A percentile compares a stretch with the other conserved stretches of the same genome.
Evolutionary conservation across 2,113 vertebrate species (phyloP).

Genomic region (Thryonomys swinderianus): DNA sequence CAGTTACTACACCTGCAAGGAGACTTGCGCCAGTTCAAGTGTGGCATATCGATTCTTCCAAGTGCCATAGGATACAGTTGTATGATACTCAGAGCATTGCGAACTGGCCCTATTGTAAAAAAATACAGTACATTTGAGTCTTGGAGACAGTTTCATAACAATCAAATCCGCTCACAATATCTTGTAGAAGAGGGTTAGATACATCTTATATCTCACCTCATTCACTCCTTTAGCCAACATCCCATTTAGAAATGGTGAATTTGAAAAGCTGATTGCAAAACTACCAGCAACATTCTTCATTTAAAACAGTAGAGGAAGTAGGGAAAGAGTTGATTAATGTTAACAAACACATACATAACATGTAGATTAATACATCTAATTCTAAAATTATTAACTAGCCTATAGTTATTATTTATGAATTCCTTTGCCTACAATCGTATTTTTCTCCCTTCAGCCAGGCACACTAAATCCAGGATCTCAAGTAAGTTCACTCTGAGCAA

Average conservation of each 20-base stretch:
- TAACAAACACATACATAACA: neutral
- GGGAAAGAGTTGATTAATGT: neutral
- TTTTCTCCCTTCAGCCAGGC: neutral
- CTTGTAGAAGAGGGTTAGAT: neutral
- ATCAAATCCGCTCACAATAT: neutral
- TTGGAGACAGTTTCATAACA: neutral
- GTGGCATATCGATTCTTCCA: neutral
- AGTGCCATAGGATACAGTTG: neutral
- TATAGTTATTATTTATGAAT: neutral
- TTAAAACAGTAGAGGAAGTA: neutral
- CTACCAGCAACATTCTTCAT: neutral
- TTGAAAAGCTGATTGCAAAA: neutral
- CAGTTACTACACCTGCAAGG: neutral
- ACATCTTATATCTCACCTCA: too few species aligned
- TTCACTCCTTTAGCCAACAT: neutral
- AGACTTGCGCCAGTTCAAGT: too few species aligned
- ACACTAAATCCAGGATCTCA: neutral
- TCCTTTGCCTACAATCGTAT: neutral
- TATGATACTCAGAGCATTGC: neutral
- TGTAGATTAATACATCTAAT: neutral
- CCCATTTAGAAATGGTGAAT: neutral
- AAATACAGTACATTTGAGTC: neutral
- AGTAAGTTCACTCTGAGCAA: neutral
- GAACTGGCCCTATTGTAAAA: neutral
- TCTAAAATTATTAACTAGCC: neutral